phyloP scores from a whole-genome alignment of 2,888 invertebrate species.

The Escarpia spicata region DNA sequence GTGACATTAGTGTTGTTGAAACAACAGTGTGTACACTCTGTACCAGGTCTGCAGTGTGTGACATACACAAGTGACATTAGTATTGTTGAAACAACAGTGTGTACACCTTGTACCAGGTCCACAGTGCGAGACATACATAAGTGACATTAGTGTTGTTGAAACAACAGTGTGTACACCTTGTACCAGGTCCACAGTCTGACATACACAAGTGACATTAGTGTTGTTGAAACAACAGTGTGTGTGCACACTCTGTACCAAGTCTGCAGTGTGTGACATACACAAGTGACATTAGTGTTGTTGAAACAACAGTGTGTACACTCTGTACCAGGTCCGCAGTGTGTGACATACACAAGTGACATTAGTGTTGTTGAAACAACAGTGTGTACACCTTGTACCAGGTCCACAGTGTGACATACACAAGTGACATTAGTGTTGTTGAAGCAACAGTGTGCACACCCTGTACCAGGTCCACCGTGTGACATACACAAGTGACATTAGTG shows the following conservation, averaged over 20 bases:
- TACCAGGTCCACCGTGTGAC: constrained; percentile 71
- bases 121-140: no score
- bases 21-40: constrained; percentile 96
- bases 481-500: constrained; percentile 70
- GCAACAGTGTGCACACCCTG: constrained; percentile 95
- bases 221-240: constrained; percentile 94
- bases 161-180: constrained; percentile 96
- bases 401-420: no score
- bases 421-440: constrained; percentile 82
- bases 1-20: constrained; percentile 82
- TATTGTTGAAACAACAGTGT: constrained; percentile 95
- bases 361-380: constrained; percentile 96
- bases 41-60: constrained; percentile 77
- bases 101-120: constrained; percentile 87
- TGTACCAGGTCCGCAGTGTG: constrained; percentile 75
- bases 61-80: constrained; percentile 67
- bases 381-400: constrained; percentile 89
- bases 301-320: constrained; percentile 94
- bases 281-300: constrained; percentile 80
- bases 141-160: constrained; percentile 82
- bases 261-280: constrained; percentile 64
- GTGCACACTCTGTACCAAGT: constrained; percentile 92
- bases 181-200: constrained; percentile 71
- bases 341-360: constrained; percentile 55
- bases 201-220: constrained; percentile 70